Evolutionary conservation across 2,113 vertebrate species (phyloP).

Genomic region (Rhodinocichla rosea): DNA sequence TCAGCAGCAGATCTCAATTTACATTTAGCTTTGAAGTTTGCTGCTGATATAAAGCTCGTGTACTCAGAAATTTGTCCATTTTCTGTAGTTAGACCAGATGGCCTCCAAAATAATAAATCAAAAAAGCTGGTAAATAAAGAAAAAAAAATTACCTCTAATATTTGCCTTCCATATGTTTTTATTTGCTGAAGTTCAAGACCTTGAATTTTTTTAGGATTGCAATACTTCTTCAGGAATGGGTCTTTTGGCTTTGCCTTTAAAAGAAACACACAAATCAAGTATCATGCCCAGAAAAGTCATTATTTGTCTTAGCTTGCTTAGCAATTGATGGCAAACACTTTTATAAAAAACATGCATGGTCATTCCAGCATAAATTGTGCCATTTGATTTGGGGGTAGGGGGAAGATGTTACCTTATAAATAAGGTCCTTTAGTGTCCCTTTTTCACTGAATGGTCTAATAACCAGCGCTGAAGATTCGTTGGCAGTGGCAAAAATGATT

Average conservation of each 20-base stretch:
- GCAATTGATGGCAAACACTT: background rate
- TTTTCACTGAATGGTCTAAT: conserved; percentile 91
- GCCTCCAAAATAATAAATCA: background rate
- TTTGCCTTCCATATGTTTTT: conserved; percentile 89
- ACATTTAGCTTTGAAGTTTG: background rate
- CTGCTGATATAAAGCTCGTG: background rate
- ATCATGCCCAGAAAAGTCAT: background rate
- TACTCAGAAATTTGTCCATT: background rate
- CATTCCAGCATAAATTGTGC: background rate
- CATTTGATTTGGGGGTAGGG: background rate
- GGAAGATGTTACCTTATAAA: conserved; percentile 86
- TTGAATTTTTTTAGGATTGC: conserved; percentile 92
- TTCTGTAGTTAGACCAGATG: background rate
- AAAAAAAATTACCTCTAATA: conserved; percentile 85
- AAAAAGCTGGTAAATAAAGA: background rate
- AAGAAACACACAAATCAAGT: background rate
- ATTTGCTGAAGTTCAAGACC: conserved; percentile 91
- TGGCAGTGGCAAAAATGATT: conserved; percentile 87
- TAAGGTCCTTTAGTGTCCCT: conserved; percentile 93
- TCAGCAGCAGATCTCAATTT: background rate
- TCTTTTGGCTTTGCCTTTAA: conserved; percentile 92
- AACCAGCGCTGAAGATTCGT: conserved; percentile 89
- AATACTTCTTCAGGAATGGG: conserved; percentile 92
- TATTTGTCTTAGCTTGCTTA: background rate
- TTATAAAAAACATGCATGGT: background rate